Conservation (phyloP, 2,113 vertebrate genomes). For the Cryptomyrus ogoouensis region DNA sequence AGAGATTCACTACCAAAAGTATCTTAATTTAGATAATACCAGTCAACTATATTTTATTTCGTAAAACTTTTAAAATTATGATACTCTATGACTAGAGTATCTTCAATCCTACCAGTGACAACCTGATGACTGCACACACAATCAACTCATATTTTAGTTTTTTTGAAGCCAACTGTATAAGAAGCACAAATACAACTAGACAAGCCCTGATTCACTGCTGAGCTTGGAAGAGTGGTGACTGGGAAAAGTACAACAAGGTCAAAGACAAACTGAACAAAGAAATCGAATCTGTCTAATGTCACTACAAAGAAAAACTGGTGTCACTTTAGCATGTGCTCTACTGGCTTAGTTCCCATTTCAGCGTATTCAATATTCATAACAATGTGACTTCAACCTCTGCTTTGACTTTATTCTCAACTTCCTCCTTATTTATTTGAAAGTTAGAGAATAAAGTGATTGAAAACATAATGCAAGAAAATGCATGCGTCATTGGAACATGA, state of each 20-base stretch:
- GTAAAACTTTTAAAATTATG: background rate
- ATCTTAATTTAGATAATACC: background rate
- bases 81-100: background rate
- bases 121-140: background rate
- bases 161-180: background rate
- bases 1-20: background rate
- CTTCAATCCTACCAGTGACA: background rate
- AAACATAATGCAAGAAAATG: background rate
- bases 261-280: background rate
- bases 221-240: background rate
- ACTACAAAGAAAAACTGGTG: background rate
- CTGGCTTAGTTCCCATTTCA: background rate
- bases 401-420: background rate
- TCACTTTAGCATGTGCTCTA: background rate
- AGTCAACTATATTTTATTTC: background rate
- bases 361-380: too few species aligned
- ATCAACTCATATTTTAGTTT: background rate
- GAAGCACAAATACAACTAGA: background rate
- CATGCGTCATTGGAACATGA: background rate
- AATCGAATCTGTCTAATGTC: background rate
- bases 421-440: background rate
- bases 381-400: background rate
- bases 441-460: background rate
- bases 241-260: background rate
- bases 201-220: background rate